Evolutionary conservation across 2,113 vertebrate species (phyloP).

Genomic region (Poeciliopsis turrubarensis): DNA sequence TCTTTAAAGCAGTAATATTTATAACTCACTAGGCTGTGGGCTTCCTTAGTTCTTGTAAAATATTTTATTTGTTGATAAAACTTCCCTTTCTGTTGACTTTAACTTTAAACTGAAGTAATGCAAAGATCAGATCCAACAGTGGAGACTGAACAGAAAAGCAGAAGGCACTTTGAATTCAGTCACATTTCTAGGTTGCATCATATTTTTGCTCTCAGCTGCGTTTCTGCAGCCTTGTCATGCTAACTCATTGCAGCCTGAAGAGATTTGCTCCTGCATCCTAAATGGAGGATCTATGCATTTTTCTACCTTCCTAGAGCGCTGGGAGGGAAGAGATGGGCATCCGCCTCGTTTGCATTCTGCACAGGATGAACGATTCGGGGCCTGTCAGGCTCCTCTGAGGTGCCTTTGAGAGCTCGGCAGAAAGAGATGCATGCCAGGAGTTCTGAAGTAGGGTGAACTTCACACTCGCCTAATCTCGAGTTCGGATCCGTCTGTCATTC

Average conservation of each 20-base stretch:
- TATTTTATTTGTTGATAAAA: neutral
- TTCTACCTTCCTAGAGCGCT: constrained; percentile 48
- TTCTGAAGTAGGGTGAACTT: constrained; percentile 74
- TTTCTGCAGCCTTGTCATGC: constrained; percentile 37
- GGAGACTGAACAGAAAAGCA: neutral
- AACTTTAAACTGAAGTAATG: neutral
- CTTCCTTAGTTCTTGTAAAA: neutral
- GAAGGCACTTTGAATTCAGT: neutral
- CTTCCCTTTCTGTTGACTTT: neutral
- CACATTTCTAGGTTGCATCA: constrained; percentile 12
- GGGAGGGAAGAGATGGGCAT: constrained; percentile 52
- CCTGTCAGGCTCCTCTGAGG: constrained; percentile 74
- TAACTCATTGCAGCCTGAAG: constrained; percentile 33
- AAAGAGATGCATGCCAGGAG: constrained; percentile 61
- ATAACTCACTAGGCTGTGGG: neutral
- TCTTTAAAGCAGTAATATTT: constrained; percentile 7
- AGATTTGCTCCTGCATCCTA: constrained; percentile 38
- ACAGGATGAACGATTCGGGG: constrained; percentile 53
- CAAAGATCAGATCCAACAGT: too few relatives aligned
- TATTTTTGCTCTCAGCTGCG: constrained; percentile 22
- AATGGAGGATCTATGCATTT: constrained; percentile 21
- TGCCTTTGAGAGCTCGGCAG: constrained; percentile 68
- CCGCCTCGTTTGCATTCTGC: constrained; percentile 72
- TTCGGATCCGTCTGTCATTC: constrained; percentile 64
- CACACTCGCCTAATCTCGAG: constrained; percentile 74